phyloP scores from a whole-genome alignment of 2,113 vertebrate genomes.

The Garra rufa region DNA sequence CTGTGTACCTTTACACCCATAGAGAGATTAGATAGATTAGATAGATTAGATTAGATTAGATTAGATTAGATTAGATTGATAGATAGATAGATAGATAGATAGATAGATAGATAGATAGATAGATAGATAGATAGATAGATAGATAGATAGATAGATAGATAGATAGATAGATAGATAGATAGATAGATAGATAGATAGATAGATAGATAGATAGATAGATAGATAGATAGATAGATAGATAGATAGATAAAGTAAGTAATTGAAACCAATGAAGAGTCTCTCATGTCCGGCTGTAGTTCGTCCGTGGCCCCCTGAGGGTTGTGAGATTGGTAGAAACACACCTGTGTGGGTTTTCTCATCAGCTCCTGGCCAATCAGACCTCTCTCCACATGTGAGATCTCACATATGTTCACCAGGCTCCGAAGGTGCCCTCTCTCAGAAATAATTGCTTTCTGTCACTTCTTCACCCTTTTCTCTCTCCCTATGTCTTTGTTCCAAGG shows the following conservation, averaged over 20 bases:
- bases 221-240: not conserved
- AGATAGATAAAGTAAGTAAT: too few species aligned
- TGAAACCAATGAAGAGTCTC: slow-evolving; percentile 15
- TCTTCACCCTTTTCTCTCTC: not conserved
- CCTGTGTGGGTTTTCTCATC: slow-evolving; percentile 37
- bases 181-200: not conserved
- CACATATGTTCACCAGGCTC: slow-evolving; percentile 3
- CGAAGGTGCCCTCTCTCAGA: slow-evolving; percentile 10
- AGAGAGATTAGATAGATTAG: not conserved
- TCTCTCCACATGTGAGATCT: slow-evolving; percentile 30
- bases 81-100: too few species aligned
- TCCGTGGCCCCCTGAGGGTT: slow-evolving; percentile 25
- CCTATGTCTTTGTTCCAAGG: slow-evolving; percentile 25
- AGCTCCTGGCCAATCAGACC: slow-evolving; percentile 25
- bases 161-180: not conserved
- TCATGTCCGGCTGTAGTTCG: not conserved
- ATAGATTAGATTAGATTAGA: too few species aligned
- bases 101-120: not conserved
- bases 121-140: too few species aligned
- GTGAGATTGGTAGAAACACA: slow-evolving; percentile 39
- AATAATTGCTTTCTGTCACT: slow-evolving; percentile 13
- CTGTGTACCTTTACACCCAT: too few species aligned
- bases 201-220: not conserved
- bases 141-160: too few species aligned
- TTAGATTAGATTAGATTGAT: too few species aligned